phyloP scores from a whole-genome alignment of 2,113 vertebrate species.

The Morone saxatilis region DNA sequence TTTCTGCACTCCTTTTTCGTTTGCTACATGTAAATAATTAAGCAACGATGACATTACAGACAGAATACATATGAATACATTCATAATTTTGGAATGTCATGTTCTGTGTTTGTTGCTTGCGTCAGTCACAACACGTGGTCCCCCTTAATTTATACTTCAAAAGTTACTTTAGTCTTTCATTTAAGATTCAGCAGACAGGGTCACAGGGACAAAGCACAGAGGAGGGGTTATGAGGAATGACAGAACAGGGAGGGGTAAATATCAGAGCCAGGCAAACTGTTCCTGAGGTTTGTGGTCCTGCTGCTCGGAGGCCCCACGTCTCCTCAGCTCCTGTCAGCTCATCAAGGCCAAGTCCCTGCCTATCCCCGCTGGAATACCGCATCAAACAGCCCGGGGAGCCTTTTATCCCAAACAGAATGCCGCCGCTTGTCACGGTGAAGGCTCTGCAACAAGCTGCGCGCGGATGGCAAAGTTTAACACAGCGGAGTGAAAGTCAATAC shows the following conservation, averaged over 20 bases:
- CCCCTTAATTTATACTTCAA: slow-evolving; percentile 57
- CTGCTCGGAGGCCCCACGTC: slow-evolving; percentile 69
- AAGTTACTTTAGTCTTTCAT: slow-evolving; percentile 65
- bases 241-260: slow-evolving; percentile 66
- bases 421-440: slow-evolving; percentile 53
- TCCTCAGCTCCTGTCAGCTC: slow-evolving; percentile 71
- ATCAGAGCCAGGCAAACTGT: slow-evolving; percentile 60
- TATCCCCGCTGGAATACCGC: slow-evolving; percentile 59
- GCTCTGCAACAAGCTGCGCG: slow-evolving; percentile 34
- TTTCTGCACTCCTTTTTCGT: slow-evolving; percentile 28
- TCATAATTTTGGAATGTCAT: slow-evolving; percentile 66
- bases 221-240: slow-evolving; percentile 51
- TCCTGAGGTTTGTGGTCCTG: slow-evolving; percentile 70
- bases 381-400: slow-evolving; percentile 76
- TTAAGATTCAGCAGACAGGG: slow-evolving; percentile 50
- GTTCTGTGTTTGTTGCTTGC: slow-evolving; percentile 60
- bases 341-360: slow-evolving; percentile 65
- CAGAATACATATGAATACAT: slow-evolving; percentile 52
- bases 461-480: slow-evolving; percentile 60
- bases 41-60: slow-evolving; percentile 53
- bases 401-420: slow-evolving; percentile 74
- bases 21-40: slow-evolving; percentile 67
- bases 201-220: slow-evolving; percentile 34
- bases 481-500: slow-evolving; percentile 66
- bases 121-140: slow-evolving; percentile 42